Evolutionary conservation across 2,113 vertebrate genomes (phyloP).

Genomic region (Aptenodytes patagonicus): DNA sequence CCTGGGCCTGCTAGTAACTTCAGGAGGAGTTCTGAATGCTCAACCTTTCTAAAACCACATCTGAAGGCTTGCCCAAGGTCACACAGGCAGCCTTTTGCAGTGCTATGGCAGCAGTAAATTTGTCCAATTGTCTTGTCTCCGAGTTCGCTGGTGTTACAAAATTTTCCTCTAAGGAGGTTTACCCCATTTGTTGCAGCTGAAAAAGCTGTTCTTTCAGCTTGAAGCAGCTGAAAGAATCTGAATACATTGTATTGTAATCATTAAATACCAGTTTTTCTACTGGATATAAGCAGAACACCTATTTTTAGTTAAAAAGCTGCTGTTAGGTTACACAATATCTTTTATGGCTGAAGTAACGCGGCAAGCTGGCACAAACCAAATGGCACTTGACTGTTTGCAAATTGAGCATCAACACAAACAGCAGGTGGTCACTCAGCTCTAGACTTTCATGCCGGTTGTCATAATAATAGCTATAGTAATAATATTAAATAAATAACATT

Average conservation of each 20-base stretch:
- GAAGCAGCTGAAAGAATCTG: constrained; percentile 29
- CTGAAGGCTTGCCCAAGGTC: background rate
- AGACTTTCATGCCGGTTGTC: background rate
- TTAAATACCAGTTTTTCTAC: constrained; percentile 39
- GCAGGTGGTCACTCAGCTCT: constrained; percentile 53
- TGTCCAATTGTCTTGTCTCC: constrained; percentile 13
- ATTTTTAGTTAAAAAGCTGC: constrained; percentile 59
- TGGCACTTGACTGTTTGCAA: constrained; percentile 47
- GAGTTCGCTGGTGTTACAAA: constrained; percentile 4
- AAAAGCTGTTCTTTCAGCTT: constrained; percentile 24
- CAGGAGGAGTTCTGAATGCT: background rate
- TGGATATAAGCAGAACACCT: constrained; percentile 38
- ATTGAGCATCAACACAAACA: constrained; percentile 46
- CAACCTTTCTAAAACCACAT: background rate
- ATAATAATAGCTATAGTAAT: background rate
- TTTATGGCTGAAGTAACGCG: constrained; percentile 52
- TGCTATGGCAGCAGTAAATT: constrained; percentile 8
- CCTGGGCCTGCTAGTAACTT: background rate
- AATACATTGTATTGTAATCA: constrained; percentile 17
- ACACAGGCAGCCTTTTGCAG: background rate
- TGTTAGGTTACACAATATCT: constrained; percentile 33
- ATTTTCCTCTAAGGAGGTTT: constrained; percentile 42
- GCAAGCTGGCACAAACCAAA: constrained; percentile 55
- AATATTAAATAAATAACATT: constrained; percentile 9
- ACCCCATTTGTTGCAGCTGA: constrained; percentile 1